These are phyloP conservation scores for Coregonus ussuriensis DNA, from an alignment of 2,797 vertebrate species.

Conservation along the genomic window DNA sequence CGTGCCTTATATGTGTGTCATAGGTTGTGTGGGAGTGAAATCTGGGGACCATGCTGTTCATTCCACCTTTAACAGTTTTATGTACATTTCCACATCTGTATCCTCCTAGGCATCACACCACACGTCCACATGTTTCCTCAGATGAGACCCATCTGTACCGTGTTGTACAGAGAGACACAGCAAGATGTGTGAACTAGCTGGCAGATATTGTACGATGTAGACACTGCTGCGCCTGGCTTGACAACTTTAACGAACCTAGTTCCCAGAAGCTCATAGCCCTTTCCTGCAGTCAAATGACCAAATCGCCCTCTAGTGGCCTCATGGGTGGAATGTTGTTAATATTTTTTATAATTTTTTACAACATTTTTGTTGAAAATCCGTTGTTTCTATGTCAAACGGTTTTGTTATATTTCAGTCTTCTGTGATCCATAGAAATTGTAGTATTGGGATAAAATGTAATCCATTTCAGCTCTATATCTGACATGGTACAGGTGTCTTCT, in stretches of 20 bases:
- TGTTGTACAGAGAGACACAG: conserved; percentile 42
- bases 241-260: conserved; percentile 59
- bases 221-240: conserved; percentile 46
- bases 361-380: no score
- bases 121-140: conserved; percentile 38
- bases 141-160: conserved; percentile 51
- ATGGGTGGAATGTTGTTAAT: no score
- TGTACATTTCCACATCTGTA: conserved; percentile 68
- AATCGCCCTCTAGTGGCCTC: no score
- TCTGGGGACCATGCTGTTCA: conserved; percentile 54
- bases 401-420: no score
- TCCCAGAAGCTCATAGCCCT: conserved; percentile 45
- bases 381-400: no score
- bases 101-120: conserved; percentile 47
- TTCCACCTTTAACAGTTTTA: conserved; percentile 64
- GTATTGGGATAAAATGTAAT: no score
- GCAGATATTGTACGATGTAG: conserved; percentile 46
- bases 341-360: no score
- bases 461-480: no score
- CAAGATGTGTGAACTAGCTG: conserved; percentile 37
- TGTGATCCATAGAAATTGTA: no score
- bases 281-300: no score
- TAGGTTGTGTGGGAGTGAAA: conserved; percentile 44
- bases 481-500: no score
- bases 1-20: not conserved